These are phyloP conservation scores for Procambarus clarkii DNA, from an alignment of 1,140 invertebrate species.

Conservation along the genomic window DNA sequence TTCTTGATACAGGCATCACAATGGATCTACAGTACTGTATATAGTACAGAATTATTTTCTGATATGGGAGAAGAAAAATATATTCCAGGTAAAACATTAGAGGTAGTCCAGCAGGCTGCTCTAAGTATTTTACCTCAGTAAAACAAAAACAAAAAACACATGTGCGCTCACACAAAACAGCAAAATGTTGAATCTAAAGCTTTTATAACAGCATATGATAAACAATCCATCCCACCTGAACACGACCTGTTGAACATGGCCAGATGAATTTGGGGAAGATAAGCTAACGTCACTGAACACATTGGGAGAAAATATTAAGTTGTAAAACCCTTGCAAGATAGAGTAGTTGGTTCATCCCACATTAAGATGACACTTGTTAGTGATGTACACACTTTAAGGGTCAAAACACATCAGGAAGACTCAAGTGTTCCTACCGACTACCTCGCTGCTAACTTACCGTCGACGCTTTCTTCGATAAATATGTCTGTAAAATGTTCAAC, in stretches of 20 bases:
- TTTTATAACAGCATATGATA: not conserved
- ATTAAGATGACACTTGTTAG: not conserved
- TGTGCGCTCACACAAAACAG: not conserved
- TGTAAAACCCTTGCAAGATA: not conserved
- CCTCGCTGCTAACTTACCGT: slow-evolving; percentile 44
- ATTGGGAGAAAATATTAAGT: not conserved
- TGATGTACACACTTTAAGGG: not conserved
- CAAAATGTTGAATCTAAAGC: not conserved
- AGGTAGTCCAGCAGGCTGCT: not conserved
- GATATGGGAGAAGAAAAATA: not conserved
- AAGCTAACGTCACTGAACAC: not conserved
- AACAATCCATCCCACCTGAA: no score
- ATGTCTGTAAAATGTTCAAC: slow-evolving; percentile 59
- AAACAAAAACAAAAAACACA: not conserved
- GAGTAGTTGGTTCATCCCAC: not conserved
- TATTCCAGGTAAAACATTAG: not conserved
- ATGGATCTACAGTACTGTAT: no score
- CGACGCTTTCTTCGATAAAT: slow-evolving; percentile 64
- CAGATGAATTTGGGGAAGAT: not conserved
- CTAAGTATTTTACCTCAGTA: not conserved
- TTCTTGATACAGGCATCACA: no score
- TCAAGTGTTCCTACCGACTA: slow-evolving; percentile 33
- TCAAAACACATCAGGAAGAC: not conserved
- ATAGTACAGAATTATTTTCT: no score
- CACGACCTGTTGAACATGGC: no score